phyloP scores from a whole-genome alignment of 2,113 vertebrate genomes.

The Podilymbus podiceps region DNA sequence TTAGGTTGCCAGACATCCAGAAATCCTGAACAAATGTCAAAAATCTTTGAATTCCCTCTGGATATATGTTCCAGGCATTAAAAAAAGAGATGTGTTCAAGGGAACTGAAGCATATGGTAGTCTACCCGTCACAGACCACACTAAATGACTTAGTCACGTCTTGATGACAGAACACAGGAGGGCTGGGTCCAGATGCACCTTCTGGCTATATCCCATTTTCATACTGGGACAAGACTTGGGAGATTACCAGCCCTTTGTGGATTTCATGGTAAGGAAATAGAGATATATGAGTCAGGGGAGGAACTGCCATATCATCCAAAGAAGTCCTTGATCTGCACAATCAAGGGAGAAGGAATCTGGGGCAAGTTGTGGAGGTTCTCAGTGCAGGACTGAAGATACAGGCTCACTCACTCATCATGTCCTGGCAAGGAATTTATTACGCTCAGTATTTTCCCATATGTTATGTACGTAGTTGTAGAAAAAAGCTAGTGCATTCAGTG shows the following conservation, averaged over 20 bases:
- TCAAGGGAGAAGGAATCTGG: background rate
- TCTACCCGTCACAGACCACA: slow-evolving; percentile 24
- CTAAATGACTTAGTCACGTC: slow-evolving; percentile 55
- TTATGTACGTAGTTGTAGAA: background rate
- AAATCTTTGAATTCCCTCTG: slow-evolving; percentile 58
- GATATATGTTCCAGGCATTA: slow-evolving; percentile 38
- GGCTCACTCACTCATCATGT: background rate
- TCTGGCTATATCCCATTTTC: slow-evolving; percentile 30
- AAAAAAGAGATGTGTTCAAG: slow-evolving; percentile 16
- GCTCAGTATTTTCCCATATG: background rate
- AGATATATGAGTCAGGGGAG: background rate
- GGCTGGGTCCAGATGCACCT: slow-evolving; percentile 37
- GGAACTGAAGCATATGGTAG: slow-evolving; percentile 50
- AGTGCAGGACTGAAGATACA: background rate
- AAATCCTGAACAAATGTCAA: slow-evolving; percentile 65
- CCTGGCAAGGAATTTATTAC: background rate
- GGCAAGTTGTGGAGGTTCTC: background rate
- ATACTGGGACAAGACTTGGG: background rate
- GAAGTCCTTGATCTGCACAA: background rate
- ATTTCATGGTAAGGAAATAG: background rate
- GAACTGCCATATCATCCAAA: background rate
- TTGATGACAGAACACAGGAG: slow-evolving; percentile 38
- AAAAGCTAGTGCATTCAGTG: background rate
- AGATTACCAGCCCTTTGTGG: background rate
- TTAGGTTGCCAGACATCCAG: slow-evolving; percentile 66